Percentiles rank a stretch among this genome's conserved stretches.
Evolutionary conservation across 2,113 vertebrate genomes (phyloP).

Genomic region (Elanoides forficatus): DNA sequence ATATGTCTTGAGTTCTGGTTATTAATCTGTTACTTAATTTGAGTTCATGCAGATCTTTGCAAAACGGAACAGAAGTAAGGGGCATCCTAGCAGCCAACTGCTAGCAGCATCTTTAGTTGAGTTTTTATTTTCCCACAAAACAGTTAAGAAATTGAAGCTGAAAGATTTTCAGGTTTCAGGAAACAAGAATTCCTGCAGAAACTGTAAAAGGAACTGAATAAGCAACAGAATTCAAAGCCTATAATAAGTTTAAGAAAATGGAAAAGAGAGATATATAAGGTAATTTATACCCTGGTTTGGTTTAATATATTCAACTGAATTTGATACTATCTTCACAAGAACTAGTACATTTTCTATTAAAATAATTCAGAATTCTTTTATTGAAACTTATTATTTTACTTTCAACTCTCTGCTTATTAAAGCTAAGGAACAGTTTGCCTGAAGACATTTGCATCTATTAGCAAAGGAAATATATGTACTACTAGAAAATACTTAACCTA

Average conservation of each 20-base stretch:
- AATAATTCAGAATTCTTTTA: neutral
- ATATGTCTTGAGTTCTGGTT: neutral
- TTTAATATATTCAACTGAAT: slow-evolving; percentile 14
- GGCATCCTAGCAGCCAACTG: neutral
- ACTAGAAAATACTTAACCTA: slow-evolving; percentile 46
- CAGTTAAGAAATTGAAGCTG: neutral
- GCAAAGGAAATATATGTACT: slow-evolving; percentile 24
- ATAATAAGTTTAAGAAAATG: neutral
- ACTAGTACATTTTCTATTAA: neutral
- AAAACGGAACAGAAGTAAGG: neutral
- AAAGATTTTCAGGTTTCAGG: neutral
- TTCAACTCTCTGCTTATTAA: slow-evolving; percentile 34
- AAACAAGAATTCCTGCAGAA: neutral
- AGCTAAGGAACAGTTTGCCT: neutral
- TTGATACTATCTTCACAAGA: slow-evolving; percentile 10
- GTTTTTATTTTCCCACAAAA: neutral
- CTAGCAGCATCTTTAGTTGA: neutral
- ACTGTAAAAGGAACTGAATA: neutral
- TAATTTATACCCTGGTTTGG: neutral
- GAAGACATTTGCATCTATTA: slow-evolving; percentile 29
- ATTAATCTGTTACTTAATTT: neutral
- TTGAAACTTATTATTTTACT: slow-evolving; percentile 8
- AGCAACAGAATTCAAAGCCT: neutral
- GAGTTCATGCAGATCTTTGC: neutral
- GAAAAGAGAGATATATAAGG: neutral